Evolutionary conservation across 2,888 invertebrate genomes (phyloP), one percentile per base, ranked within the genome.

Genomic region (Stenurella melanura): DNA sequence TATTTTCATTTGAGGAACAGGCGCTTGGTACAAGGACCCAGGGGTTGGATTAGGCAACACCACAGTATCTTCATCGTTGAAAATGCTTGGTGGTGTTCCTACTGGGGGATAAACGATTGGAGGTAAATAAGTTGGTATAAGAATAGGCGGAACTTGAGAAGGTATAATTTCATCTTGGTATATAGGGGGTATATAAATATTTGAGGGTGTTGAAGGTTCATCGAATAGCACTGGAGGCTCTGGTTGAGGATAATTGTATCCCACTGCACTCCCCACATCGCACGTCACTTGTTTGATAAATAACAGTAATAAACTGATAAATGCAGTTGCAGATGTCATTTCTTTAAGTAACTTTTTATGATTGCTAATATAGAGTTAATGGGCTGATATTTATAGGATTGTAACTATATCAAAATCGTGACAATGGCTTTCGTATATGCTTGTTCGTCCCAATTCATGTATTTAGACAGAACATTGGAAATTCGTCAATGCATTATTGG

Each of bases 161-260:
- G 75, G 58, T 34, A 85, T 26, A 12, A 60, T 15, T 9, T 70
- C 84, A 57, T 86, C 86, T 66, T 82, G 78, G 57, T 82, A 74
- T 21, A 83, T 72, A 15, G 84, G 84, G 12, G 86, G 86, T 18
- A 85, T 66, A 67, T 86, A 87, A 7, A 83, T n/a, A 60, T 81
- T 76, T 5, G 82, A 76, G 3, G 83, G 81, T 6, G 83, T 77
- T 6, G 83, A 74, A 10, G 83, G 80, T 73, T 86, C 87, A 63
- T 87, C 87, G 30, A 86, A 82, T 26, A 82, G 81, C 17, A 83
- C 57, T 4, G 84, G 84, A 1, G 86, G 85, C 9, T 82, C 81
- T n/a, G 85, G 86, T 69, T 85, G 83, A 12, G 86, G 86, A 69
- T 88, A 87, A 58, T 82, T 78, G 73, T 86, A 87, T 84, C 85